Percentiles rank a stretch among this genome's conserved stretches.
Conservation (phyloP, 2,797 vertebrate genomes). For the Tragopan temminckii region DNA sequence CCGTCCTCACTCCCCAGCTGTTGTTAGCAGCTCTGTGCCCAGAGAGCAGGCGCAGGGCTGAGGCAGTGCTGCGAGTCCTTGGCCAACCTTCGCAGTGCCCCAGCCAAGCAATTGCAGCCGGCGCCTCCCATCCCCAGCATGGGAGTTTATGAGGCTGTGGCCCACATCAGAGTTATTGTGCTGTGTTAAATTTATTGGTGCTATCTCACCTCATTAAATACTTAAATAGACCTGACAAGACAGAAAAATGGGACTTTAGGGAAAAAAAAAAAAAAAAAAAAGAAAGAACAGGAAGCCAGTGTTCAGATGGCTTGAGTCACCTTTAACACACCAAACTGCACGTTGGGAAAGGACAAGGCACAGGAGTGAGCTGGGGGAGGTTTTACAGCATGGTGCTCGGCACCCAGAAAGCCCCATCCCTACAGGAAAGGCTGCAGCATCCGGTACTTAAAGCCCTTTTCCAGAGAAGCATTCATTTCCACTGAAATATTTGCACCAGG, state of each 20-base stretch:
- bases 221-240: constrained; percentile 84
- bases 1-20: not conserved
- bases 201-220: constrained; percentile 84
- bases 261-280: not conserved
- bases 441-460: not conserved
- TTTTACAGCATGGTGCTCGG: accelerated
- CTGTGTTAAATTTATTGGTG: constrained; percentile 83
- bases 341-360: not conserved
- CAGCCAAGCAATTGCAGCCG: constrained; percentile 72
- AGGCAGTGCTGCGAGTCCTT: constrained; percentile 69
- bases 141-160: constrained; percentile 77
- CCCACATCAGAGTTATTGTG: constrained; percentile 80
- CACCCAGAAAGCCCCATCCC: not conserved
- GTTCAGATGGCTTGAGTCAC: constrained; percentile 60
- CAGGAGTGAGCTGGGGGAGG: accelerated
- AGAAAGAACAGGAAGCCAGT: constrained; percentile 39
- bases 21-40: not conserved
- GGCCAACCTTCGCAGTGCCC: constrained; percentile 69
- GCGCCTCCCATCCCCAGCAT: constrained; percentile 61
- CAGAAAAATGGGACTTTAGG: constrained; percentile 77
- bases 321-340: constrained; percentile 34
- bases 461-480: not conserved
- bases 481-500: not conserved
- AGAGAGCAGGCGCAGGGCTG: not conserved
- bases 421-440: accelerated